A percentile compares a stretch with the other conserved stretches of the same genome.
phyloP scores from a whole-genome alignment of 2,888 invertebrate species.

The Nephrotoma guestfalica region DNA sequence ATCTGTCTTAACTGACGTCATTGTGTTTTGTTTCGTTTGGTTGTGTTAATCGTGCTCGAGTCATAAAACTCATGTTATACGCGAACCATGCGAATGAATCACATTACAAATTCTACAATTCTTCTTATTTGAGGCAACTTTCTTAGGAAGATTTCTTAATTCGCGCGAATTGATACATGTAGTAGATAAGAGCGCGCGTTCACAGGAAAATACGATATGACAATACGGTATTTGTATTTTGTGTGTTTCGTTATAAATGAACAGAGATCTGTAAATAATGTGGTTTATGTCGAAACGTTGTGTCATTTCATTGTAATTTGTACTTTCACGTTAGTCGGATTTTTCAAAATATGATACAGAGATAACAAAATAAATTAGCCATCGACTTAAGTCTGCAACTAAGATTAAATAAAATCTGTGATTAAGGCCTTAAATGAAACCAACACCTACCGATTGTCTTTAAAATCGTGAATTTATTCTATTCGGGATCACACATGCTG shows the following conservation, averaged over 20 bases:
- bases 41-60: background rate
- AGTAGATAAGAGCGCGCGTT: background rate
- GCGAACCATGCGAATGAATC: background rate
- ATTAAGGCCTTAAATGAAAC: too few species aligned
- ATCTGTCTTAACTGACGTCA: background rate
- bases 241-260: background rate
- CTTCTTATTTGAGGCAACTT: background rate
- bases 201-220: background rate
- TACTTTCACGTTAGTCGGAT: too few species aligned
- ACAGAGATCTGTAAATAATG: background rate
- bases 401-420: too few species aligned
- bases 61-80: background rate
- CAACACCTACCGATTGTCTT: too few species aligned
- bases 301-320: too few species aligned
- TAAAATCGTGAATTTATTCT: too few species aligned
- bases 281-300: too few species aligned
- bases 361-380: too few species aligned
- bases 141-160: background rate
- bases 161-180: background rate
- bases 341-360: too few species aligned
- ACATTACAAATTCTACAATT: background rate
- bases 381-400: too few species aligned
- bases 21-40: background rate
- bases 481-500: too few species aligned
- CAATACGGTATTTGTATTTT: background rate